A percentile compares a stretch with the other conserved stretches of the same genome.
phyloP scores from a whole-genome alignment of 37 sponge, comb jelly and placozoan genomes.

The Crambe crambe region DNA sequence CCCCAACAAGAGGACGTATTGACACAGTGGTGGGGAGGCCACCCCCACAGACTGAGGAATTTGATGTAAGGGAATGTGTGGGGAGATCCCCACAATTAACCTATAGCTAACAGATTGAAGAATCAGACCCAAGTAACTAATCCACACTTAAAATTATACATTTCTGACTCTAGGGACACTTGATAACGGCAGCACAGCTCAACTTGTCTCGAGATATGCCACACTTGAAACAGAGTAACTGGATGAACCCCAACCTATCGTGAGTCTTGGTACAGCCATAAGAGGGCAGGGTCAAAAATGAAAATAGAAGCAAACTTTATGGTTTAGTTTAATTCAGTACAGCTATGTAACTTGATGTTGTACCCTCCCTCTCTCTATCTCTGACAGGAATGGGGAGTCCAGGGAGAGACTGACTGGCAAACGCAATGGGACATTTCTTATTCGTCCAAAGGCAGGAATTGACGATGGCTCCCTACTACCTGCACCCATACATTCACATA shows the following conservation, averaged over 20 bases:
- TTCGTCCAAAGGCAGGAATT: constrained; percentile 58
- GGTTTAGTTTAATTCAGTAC: not conserved
- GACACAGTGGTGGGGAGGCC: constrained; percentile 16
- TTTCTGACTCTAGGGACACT: constrained; percentile 36
- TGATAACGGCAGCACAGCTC: constrained; percentile 41
- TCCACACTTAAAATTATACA: too few relatives aligned
- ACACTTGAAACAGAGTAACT: constrained; percentile 43
- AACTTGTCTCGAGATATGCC: constrained; percentile 33
- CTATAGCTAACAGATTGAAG: too few relatives aligned
- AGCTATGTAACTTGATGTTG: not conserved
- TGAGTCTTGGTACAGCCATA: too few relatives aligned
- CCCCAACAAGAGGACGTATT: not conserved
- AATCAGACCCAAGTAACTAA: too few relatives aligned
- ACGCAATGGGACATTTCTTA: constrained; percentile 74
- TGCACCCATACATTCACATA: constrained; percentile 58
- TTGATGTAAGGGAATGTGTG: constrained; percentile 20
- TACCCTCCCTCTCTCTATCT: not conserved
- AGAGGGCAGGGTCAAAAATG: too few relatives aligned
- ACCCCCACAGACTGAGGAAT: not conserved
- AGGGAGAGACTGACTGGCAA: constrained; percentile 38
- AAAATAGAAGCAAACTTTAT: too few relatives aligned
- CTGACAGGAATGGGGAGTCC: constrained; percentile 64
- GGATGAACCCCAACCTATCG: constrained; percentile 61
- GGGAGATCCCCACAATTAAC: not conserved
- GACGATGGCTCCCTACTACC: constrained; percentile 5